These are phyloP conservation scores for Allochrocebus solatus DNA, from an alignment of 2,797 vertebrate genomes.

Conservation along the genomic window DNA sequence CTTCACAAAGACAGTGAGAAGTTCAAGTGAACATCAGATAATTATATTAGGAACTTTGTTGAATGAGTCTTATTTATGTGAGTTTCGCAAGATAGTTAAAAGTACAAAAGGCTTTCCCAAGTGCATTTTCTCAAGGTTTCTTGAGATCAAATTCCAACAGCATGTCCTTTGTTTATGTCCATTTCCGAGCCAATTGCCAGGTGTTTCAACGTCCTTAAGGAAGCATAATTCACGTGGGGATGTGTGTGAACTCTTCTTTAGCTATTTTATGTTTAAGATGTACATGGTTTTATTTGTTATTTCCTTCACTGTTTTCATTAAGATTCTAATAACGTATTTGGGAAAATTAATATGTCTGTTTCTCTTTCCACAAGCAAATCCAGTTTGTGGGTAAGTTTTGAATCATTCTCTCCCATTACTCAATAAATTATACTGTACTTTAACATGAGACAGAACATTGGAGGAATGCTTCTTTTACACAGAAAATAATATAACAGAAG, in stretches of 20 bases:
- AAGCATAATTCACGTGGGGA: background rate
- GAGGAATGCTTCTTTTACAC: background rate
- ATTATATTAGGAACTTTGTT: background rate
- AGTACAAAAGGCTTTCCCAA: constrained; percentile 1
- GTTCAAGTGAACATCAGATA: background rate
- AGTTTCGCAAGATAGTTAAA: constrained; percentile 24
- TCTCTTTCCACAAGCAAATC: background rate
- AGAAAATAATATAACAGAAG: background rate
- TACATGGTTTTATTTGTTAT: background rate
- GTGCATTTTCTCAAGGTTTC: constrained; percentile 20
- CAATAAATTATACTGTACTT: background rate
- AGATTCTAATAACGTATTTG: background rate
- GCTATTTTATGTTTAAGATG: background rate
- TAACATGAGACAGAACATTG: background rate
- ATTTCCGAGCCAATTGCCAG: constrained; percentile 52
- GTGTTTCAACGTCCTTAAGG: constrained; percentile 42
- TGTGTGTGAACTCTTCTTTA: background rate
- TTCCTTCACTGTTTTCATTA: background rate
- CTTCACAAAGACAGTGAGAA: constrained; percentile 4
- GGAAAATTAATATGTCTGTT: background rate
- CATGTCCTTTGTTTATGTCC: background rate
- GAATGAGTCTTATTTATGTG: constrained; percentile 13
- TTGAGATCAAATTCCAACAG: constrained; percentile 18
- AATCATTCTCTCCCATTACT: background rate
- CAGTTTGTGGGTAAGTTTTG: background rate